These are phyloP conservation scores for Erythrolamprus reginae DNA, from an alignment of 2,113 vertebrate genomes.

Conservation along the genomic window DNA sequence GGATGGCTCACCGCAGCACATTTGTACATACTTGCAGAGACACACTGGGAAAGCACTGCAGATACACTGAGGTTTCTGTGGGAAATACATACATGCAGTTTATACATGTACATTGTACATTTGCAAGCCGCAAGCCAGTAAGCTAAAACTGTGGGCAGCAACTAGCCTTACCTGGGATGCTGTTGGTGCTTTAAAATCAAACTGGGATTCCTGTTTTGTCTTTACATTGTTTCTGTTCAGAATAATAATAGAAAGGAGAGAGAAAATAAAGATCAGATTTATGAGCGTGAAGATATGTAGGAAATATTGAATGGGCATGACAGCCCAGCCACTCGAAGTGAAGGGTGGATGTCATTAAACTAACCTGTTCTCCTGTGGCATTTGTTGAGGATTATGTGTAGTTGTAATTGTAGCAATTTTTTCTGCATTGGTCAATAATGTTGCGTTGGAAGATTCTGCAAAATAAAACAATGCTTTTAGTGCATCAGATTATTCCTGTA, in stretches of 20 bases:
- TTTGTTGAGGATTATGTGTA: constrained; percentile 91
- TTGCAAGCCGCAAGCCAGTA: not conserved
- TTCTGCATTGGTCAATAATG: constrained; percentile 97
- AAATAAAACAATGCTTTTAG: constrained; percentile 48
- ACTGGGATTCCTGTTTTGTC: constrained; percentile 94
- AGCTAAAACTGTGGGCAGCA: not conserved
- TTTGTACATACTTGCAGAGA: not conserved
- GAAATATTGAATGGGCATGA: not conserved
- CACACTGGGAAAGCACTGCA: not conserved
- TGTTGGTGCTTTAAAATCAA: constrained; percentile 86
- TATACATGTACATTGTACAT: not conserved
- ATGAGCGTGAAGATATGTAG: constrained; percentile 18
- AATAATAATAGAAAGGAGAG: constrained; percentile 16
- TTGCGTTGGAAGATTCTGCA: constrained; percentile 94
- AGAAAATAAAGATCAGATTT: constrained; percentile 40
- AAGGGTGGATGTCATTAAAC: constrained; percentile 40
- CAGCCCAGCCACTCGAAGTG: not conserved
- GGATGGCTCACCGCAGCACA: not conserved
- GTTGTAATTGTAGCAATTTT: constrained; percentile 99
- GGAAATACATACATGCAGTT: not conserved
- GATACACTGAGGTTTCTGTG: not conserved
- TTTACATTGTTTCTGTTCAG: constrained; percentile 86
- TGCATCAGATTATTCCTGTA: not conserved
- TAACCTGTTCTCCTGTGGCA: constrained; percentile 88
- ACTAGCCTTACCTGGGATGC: constrained; percentile 72